Evolutionary conservation across 2,113 vertebrate genomes (phyloP), one percentile per base, ranked within the genome.

Genomic region (Peromyscus leucopus): DNA sequence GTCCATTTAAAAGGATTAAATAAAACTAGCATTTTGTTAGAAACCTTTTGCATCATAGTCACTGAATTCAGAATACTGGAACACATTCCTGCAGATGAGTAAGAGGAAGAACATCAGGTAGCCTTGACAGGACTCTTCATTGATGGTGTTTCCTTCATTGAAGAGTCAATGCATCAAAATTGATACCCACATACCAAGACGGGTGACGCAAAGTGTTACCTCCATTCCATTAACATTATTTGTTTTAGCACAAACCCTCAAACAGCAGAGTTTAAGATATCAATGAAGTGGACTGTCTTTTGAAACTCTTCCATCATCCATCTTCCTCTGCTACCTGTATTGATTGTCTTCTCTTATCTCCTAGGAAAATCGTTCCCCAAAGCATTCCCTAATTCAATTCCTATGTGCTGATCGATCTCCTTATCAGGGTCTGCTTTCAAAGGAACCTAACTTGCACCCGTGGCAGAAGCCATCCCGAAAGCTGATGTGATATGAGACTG

Each of bases 21-120:
- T 39, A 89, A 42, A 90, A 76, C 22, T 17, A 87, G 10, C 51
- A n/a, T 48, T 92, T 92, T 92, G n/a, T 71, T 65, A 28, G 24
- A 84, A 92, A 78, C 42, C 28, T 59, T 4, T 46, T 79, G 42
- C 63, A 61, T 11, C 71, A 4, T 42, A 96, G 65, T 42, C 61
- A 78, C 75, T 78, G 42, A 79, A 57, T 79, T 94, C 17, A 80
- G 89, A 93, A 94, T 42, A 94, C 57, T 87, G 46, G 84, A 96
- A 74, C 22, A 16, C 69, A 94, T 92, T 92, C 46, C 72, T 92
- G 7, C 21, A 55, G 33, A 86, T 57, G 11, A 87, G 61, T 63
- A 21, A 57, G 57, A 96, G 51, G 63, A 83, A 92, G 59, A 46
- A 8, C 2, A 7, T 33, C 61, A 65, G 61, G 12, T 4, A 95